These are phyloP conservation scores for Toxostoma redivivum DNA, from an alignment of 2,113 vertebrate genomes.

Conservation along the genomic window DNA sequence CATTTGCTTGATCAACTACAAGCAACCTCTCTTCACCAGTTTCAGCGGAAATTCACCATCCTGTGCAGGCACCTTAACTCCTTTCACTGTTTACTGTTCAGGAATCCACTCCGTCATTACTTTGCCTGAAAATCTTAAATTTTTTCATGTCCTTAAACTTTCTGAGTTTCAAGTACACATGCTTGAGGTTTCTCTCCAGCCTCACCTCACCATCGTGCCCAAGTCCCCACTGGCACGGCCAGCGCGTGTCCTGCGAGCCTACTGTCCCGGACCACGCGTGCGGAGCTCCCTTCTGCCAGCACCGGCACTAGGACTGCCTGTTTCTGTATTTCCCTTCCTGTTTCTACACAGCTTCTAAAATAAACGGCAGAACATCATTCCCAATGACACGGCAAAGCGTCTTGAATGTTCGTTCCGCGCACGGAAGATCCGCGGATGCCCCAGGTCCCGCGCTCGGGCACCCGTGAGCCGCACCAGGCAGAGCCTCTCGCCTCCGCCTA, in stretches of 20 bases:
- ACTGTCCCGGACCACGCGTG: rapidly evolving
- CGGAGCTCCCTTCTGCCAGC: not conserved
- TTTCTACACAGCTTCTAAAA: not conserved
- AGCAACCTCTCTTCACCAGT: not conserved
- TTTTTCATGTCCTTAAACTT: not conserved
- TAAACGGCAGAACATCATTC: no score
- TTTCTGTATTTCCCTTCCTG: not conserved
- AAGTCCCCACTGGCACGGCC: rapidly evolving
- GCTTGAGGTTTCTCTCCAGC: not conserved
- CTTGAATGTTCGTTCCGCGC: not conserved
- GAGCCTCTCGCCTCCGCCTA: not conserved
- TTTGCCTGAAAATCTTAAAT: not conserved
- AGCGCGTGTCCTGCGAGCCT: rapidly evolving
- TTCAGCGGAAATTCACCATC: not conserved
- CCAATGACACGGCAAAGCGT: rapidly evolving
- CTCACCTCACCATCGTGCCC: not conserved
- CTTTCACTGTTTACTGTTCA: not conserved
- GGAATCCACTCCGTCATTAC: not conserved
- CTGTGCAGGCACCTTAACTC: not conserved
- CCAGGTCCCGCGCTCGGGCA: not conserved
- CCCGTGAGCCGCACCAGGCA: rapidly evolving
- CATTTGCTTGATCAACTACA: not conserved
- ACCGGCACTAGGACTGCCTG: rapidly evolving
- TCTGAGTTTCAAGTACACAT: not conserved
- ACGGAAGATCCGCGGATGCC: not conserved